These are phyloP conservation scores for Odontomachus brunneus DNA, from an alignment of 1,140 invertebrate genomes.

Conservation along the genomic window DNA sequence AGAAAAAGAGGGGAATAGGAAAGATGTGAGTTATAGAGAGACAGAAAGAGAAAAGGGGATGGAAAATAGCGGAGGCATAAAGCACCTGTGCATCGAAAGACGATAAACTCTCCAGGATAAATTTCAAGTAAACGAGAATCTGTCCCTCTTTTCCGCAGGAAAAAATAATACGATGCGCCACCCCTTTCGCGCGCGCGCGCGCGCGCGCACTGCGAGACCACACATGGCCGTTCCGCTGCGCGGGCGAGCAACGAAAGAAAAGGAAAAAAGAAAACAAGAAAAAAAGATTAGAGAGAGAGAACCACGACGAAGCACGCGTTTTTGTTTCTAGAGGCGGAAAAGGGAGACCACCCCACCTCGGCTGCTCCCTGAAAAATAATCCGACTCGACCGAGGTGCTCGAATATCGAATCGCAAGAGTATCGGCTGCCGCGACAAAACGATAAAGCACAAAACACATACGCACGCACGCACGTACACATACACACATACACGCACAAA, in stretches of 20 bases:
- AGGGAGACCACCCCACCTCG: background rate
- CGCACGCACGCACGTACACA: too few relatives aligned
- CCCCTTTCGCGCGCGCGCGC: slow-evolving; percentile 29
- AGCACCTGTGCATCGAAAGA: slow-evolving; percentile 44
- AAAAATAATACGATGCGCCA: slow-evolving; percentile 22
- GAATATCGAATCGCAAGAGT: slow-evolving; percentile 26
- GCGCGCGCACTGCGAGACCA: slow-evolving; percentile 5
- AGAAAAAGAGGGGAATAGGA: slow-evolving; percentile 43
- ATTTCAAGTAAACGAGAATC: slow-evolving; percentile 67
- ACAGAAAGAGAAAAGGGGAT: slow-evolving; percentile 10
- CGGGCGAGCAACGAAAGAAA: slow-evolving; percentile 28
- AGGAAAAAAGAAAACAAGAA: background rate
- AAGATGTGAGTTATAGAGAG: slow-evolving; percentile 31
- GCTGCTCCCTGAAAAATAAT: slow-evolving; percentile 34
- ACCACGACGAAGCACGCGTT: slow-evolving; percentile 60
- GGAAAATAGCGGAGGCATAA: slow-evolving; percentile 25
- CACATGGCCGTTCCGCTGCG: background rate
- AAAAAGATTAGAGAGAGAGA: slow-evolving; percentile 30
- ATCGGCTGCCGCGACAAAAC: slow-evolving; percentile 27
- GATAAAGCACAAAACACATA: slow-evolving; percentile 31
- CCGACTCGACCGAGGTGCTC: slow-evolving; percentile 29
- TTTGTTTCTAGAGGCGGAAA: slow-evolving; percentile 33
- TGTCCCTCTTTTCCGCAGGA: slow-evolving; percentile 50
- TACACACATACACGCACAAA: too few relatives aligned
- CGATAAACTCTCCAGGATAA: slow-evolving; percentile 40